phyloP scores from a whole-genome alignment of 2,113 vertebrate genomes.

The Mustela lutreola region DNA sequence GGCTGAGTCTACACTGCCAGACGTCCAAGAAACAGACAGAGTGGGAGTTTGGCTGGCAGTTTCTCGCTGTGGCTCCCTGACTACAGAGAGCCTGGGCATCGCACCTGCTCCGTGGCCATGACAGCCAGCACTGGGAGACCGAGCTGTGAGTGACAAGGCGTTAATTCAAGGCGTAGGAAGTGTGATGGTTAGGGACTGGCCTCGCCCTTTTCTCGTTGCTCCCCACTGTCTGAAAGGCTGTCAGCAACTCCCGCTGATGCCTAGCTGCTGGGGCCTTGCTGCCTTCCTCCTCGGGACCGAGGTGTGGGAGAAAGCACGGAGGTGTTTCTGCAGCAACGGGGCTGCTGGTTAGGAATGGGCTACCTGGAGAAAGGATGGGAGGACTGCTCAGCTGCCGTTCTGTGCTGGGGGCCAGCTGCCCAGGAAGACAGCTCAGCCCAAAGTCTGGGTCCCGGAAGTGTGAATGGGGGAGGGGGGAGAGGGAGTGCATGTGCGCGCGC shows the following conservation, averaged over 20 bases:
- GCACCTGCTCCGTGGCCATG: slow-evolving; percentile 13
- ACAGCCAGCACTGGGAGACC: slow-evolving; percentile 16
- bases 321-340: background rate
- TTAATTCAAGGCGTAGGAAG: slow-evolving; percentile 71
- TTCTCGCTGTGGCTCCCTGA: background rate
- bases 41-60: background rate
- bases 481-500: fast-evolving
- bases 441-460: background rate
- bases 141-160: slow-evolving; percentile 69
- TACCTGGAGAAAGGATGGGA: background rate
- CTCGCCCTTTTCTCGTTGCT: background rate
- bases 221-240: slow-evolving; percentile 60
- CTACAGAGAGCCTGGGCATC: background rate
- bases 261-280: background rate
- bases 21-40: background rate
- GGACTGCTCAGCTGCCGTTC: slow-evolving; percentile 1
- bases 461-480: background rate
- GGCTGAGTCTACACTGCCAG: background rate
- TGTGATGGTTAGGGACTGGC: slow-evolving; percentile 70
- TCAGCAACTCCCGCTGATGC: slow-evolving; percentile 19
- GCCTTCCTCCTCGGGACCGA: background rate
- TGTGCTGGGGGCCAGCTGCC: background rate
- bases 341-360: background rate
- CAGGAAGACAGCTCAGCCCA: background rate
- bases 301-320: background rate